Base-by-base conservation (phyloP, 2,797 vertebrate species). In the Sphenodon punctatus region DNA sequence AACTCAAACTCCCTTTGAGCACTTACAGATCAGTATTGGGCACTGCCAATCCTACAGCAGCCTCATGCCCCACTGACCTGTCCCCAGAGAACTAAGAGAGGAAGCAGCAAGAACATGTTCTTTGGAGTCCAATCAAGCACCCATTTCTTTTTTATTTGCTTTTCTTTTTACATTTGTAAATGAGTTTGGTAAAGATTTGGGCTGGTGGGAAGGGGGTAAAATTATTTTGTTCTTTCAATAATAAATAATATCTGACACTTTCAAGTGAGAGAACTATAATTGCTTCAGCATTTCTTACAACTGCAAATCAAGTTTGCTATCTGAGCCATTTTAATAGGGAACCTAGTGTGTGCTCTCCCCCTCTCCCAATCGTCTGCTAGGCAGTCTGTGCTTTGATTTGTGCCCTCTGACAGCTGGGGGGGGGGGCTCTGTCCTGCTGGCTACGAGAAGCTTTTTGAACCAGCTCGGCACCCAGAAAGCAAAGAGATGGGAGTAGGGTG, bases 91-190 rank as follows among this genome's bases (percentile, higher is more conserved):
- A 46, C 46, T 10, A 23, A 14, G 32, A 36, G 43, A 63, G 55
- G 48, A 63, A 82, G 81, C 72, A 64, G 71, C 71, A 67, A 82
- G 82, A 84, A 87, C 88, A 78, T 67, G 5, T 55, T 89, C 84
- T 84, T 75, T 49, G 86, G n/a, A n/a, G 84, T 67, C 60, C 86
- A 87, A 74, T 77, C 88, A 88, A 91, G 88, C 87, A 75, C 75
- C 87, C 12, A 60, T 81, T 71, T 81, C 85, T 79, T 84, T 66
- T 16, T 77, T 58, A 66, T 66, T 68, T 88, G 86, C n/a, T n/a
- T n/a, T n/a, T n/a, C n/a, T n/a, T n/a, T n/a, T n/a, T n/a, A n/a
- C n/a, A n/a, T n/a, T n/a, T n/a, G n/a, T n/a, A n/a, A n/a, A n/a
- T n/a, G n/a, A n/a, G n/a, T n/a, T n/a, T n/a, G n/a, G n/a, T n/a